phyloP scores from a whole-genome alignment of 2,888 invertebrate species.

The Iphiclides podalirius region DNA sequence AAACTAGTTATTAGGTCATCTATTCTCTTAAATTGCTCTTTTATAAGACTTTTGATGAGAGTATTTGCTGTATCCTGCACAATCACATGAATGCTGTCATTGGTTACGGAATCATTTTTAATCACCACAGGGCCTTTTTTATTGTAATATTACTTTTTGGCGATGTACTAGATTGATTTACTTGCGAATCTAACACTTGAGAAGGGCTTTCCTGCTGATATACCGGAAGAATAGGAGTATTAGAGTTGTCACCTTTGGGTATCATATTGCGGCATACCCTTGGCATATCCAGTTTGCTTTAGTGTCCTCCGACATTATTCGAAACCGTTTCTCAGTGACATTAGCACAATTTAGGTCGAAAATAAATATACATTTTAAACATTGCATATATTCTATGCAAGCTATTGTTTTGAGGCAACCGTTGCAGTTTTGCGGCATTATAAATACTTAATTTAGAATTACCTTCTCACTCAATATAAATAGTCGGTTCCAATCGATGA shows the following conservation, averaged over 20 bases:
- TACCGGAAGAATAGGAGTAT: slow-evolving; percentile 18
- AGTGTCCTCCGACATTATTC: slow-evolving; percentile 12
- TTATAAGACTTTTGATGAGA: neutral
- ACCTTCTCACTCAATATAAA: no score
- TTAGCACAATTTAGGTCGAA: neutral
- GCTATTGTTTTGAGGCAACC: neutral
- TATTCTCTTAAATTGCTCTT: neutral
- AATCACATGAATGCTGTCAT: neutral
- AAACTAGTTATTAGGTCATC: neutral
- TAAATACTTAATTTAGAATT: no score
- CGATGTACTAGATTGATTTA: neutral
- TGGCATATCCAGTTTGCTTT: slow-evolving; percentile 20
- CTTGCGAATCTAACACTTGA: neutral
- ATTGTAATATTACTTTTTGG: neutral
- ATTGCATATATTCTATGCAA: neutral
- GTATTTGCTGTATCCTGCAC: neutral
- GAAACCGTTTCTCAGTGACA: neutral
- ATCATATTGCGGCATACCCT: slow-evolving; percentile 19
- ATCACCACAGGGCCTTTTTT: neutral
- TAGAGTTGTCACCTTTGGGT: slow-evolving; percentile 21
- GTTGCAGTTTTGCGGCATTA: neutral
- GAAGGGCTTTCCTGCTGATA: neutral
- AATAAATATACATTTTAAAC: neutral
- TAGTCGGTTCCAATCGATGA: no score
- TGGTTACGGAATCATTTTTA: neutral